Evolutionary conservation across 2,113 vertebrate genomes (phyloP), one percentile per base, ranked within the genome.

Genomic region (Xiphorhynchus elegans): DNA sequence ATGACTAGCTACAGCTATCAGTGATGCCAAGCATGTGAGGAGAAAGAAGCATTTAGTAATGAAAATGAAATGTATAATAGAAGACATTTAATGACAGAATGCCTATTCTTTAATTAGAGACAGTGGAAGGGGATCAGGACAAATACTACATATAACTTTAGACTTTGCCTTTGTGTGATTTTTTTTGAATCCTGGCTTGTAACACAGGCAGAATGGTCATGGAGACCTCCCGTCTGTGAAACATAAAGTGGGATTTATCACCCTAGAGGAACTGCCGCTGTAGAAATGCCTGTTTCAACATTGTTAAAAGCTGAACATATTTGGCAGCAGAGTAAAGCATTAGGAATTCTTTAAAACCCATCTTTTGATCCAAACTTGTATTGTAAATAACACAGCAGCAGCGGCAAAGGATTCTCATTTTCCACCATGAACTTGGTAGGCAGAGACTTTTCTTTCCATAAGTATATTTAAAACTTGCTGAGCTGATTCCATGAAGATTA

Each of bases 201-300:
- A 96, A 84, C 70, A 81, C 67, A 93, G 67, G 55, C 93, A 90
- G 67, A 94, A 55, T 44, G 63, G 95, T 87, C 84, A 93, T 42
- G 91, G 63, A 95, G 70, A 90, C 79, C 89, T 96, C 96, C 80
- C 0, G 19, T 90, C 90, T 94, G 69, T 83, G 74, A 84, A 95
- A 93, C 84, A 89, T 92, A 93, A 96, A 91, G 85, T 87, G 78
- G 92, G 92, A 96, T 97, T 96, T 97, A 96, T 97, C 95, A 87
- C 90, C 95, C 92, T 95, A 84, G 92, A 97, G 73, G 88, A 97
- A 91, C 76, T 93, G 89, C 94, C 90, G 92, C 93, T 93, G 91
- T 89, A 96, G 77, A 96, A 96, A 93, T 95, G 94, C 52, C 84
- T 96, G 66, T 97, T 97, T 95, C 94, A 95, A 96, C 90, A 94